Conservation (phyloP, 2,797 vertebrate genomes). For the Onychomys torridus region DNA sequence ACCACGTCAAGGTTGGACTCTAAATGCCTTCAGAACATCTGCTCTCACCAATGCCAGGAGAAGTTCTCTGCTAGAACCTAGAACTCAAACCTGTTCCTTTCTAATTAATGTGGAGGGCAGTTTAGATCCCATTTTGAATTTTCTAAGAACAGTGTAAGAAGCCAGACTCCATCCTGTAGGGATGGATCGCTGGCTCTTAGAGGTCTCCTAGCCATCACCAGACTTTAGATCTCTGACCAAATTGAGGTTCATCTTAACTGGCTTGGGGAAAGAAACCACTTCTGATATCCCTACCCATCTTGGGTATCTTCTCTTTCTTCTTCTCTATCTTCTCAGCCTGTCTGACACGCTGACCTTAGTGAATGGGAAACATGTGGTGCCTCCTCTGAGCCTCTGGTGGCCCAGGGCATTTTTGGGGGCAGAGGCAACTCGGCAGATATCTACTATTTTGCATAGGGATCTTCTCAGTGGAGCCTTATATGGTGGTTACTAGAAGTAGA, state of each 20-base stretch:
- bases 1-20: constrained; percentile 10
- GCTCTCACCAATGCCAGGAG: neutral
- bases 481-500: neutral
- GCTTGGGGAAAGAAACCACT: neutral
- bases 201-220: too few species aligned
- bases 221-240: neutral
- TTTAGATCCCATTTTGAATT: constrained; percentile 13
- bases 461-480: neutral
- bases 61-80: neutral
- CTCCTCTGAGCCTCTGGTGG: neutral
- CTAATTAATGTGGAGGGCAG: neutral
- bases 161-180: neutral
- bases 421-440: neutral
- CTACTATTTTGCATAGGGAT: neutral
- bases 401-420: neutral
- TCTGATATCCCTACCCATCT: neutral
- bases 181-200: neutral
- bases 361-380: rapidly evolving
- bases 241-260: rapidly evolving
- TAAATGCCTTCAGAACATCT: neutral
- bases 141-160: constrained; percentile 34
- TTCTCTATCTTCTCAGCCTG: too few species aligned
- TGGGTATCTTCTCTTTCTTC: rapidly evolving
- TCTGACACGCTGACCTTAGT: neutral
- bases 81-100: constrained; percentile 2